A percentile compares a stretch with the other conserved stretches of the same genome.
phyloP scores from a whole-genome alignment of 64 coral and sea anemone genomes.

The Pocillopora verrucosa region DNA sequence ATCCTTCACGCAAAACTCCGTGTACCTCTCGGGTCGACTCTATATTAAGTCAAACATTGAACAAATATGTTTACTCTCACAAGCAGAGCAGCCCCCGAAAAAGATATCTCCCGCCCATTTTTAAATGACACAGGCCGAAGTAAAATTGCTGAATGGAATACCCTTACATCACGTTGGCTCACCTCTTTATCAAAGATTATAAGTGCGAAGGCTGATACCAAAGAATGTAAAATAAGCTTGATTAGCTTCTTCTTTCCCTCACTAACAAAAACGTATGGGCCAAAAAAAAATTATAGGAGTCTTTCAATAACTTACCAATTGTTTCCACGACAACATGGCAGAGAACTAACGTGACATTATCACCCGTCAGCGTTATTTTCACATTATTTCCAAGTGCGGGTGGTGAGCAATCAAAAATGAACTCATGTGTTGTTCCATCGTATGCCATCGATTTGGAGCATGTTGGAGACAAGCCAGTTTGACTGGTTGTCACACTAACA shows the following conservation, averaged over 20 bases:
- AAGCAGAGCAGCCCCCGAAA: too few species aligned
- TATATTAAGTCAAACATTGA: background rate
- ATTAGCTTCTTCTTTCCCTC: too few species aligned
- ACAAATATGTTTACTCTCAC: background rate
- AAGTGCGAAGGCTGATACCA: too few species aligned
- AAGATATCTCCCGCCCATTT: background rate
- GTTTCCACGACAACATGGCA: background rate
- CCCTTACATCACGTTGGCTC: too few species aligned
- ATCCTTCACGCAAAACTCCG: slow-evolving; percentile 40
- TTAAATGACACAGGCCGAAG: too few species aligned
- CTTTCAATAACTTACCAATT: background rate
- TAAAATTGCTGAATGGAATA: too few species aligned
- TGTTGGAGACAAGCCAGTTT: background rate
- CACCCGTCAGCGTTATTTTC: background rate
- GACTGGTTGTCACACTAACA: background rate
- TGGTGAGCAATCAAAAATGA: background rate
- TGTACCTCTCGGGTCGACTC: background rate
- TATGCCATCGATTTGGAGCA: background rate
- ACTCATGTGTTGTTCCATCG: background rate
- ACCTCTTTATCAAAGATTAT: too few species aligned
- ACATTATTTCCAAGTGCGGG: background rate
- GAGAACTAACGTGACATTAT: background rate
- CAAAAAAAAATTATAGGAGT: too few species aligned
- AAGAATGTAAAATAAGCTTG: too few species aligned
- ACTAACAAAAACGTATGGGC: too few species aligned